Base-by-base conservation (phyloP, 1,140 invertebrate genomes). In the Neuroterus valhalla region DNA sequence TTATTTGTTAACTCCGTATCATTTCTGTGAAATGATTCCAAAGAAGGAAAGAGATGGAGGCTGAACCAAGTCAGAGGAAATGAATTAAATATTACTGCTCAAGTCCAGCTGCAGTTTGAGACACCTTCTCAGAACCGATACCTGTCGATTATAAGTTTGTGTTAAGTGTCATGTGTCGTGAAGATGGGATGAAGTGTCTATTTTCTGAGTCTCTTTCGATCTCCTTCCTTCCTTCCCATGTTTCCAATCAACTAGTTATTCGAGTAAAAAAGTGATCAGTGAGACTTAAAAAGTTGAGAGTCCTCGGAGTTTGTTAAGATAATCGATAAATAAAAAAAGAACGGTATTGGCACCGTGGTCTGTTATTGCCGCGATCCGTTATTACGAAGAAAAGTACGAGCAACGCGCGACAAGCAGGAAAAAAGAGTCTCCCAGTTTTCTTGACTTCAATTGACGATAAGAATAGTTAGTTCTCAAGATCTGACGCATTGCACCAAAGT, bases 81-180 rank as follows among this genome's bases (percentile, higher is more conserved):
- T 31, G 55, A 12, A 62, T 21, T 70, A 19, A 15, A 17, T 15
- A 62, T 62, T 62, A 62, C 55, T 62, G 55, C 23, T 14, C 31
- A 81, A 83, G 78, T 82, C 78, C 81, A 83, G 81, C 78, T 83
- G 82, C 82, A 81, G 80, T 81, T 77, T 62, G 55, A 62, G 55
- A 26, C n/a, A 62, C 23, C 23, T 31, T 38, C 23, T 31, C 23
- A 62, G 31, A 26, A 81, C 79, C 78, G 72, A 84, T 82, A 80
- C 81, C 79, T 74, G 77, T 79, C 84, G 78, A 83, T 80, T 70
- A 69, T 71, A 67, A 68, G 43, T 78, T 52, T 71, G 55, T 15
- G 46, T 70, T 38, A 72, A 52, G 26, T 70, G 69, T 26, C 38
- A 19, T 62, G 55, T 62, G 55, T 31, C 21, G 31, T 26, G 38